Conservation (phyloP, 2,888 invertebrate species). For the Cosmia trapezina region DNA sequence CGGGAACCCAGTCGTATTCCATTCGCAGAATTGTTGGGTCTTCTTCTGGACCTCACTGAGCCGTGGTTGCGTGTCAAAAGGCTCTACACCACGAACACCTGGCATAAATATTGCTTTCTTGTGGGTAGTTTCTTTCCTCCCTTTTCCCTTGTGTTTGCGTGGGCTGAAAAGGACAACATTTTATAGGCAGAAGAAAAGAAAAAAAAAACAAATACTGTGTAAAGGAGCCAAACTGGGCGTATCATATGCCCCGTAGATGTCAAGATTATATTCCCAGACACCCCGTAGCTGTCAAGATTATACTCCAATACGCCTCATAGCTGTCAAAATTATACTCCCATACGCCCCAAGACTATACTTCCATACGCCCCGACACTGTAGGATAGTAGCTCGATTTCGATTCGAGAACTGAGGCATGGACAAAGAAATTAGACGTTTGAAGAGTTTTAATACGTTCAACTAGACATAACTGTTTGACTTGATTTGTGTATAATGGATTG, state of each 20-base stretch:
- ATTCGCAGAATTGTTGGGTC: constrained; percentile 94
- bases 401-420: background rate
- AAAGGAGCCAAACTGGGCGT: background rate
- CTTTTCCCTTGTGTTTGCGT: constrained; percentile 77
- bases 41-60: constrained; percentile 93
- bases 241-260: background rate
- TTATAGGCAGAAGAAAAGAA: background rate
- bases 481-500: background rate
- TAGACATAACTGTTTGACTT: background rate
- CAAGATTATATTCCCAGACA: no score
- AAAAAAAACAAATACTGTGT: no score
- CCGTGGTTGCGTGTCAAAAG: constrained; percentile 91
- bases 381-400: background rate
- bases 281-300: no score
- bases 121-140: constrained; percentile 89
- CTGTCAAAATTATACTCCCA: background rate
- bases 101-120: constrained; percentile 95
- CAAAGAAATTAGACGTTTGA: background rate
- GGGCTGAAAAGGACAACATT: constrained; percentile 46
- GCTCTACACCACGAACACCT: constrained; percentile 94
- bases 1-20: constrained; percentile 96
- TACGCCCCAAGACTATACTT: background rate
- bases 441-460: background rate
- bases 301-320: background rate
- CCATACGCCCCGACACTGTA: background rate